Conservation (phyloP, 2,797 vertebrate species). For the Lepilemur septentrionalis region DNA sequence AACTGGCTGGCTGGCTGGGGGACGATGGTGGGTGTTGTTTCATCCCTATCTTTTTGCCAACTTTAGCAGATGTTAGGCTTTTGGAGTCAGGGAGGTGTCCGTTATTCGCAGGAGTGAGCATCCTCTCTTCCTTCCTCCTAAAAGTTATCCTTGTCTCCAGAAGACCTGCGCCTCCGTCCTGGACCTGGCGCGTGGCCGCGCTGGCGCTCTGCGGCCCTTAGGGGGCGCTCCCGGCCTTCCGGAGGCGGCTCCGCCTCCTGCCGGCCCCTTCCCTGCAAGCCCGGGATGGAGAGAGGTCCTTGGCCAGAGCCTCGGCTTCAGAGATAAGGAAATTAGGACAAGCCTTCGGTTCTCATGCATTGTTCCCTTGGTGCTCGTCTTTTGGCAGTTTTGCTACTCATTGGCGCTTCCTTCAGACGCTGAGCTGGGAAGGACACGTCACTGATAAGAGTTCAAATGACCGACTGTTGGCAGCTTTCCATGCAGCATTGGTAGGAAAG, state of each 20-base stretch:
- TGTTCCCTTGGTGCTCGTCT: background rate
- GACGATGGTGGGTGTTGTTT: background rate
- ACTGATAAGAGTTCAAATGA: background rate
- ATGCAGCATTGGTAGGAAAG: background rate
- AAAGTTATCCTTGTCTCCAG: background rate
- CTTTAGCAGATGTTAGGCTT: background rate
- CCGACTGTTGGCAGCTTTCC: background rate
- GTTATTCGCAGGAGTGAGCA: background rate
- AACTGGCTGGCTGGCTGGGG: background rate
- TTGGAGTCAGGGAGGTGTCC: background rate
- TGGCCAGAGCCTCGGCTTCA: background rate
- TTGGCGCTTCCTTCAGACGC: background rate
- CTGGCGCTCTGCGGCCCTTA: conserved; percentile 24
- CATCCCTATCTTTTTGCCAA: background rate
- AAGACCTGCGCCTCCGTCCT: fast-evolving
- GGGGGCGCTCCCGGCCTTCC: conserved; percentile 54
- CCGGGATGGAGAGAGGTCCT: background rate
- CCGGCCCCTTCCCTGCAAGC: fast-evolving
- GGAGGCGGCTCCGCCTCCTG: fast-evolving
- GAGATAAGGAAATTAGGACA: background rate
- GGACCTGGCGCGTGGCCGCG: fast-evolving
- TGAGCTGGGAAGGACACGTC: background rate
- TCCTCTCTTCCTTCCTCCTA: background rate
- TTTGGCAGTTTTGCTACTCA: background rate
- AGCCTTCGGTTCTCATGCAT: background rate